Evolutionary conservation across 1,140 invertebrate species (phyloP), one percentile per base, ranked within the genome.

Genomic region (Trissolcus basalis): DNA sequence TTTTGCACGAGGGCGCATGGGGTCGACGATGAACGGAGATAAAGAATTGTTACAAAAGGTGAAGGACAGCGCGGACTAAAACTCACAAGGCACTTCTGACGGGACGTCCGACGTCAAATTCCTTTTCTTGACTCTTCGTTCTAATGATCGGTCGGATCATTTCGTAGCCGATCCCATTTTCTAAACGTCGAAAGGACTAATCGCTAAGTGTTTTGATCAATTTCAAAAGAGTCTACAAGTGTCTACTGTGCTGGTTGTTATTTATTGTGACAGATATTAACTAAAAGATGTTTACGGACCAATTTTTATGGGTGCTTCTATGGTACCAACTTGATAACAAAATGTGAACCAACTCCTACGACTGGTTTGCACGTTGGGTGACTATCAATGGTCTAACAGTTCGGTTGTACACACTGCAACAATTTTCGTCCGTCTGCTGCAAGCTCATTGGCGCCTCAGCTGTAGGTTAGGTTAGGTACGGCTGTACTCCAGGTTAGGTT

Each of bases 331-430:
- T 39, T 50, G 32, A 50, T 19, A 16, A 53, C 4, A 32, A 49
- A 12, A 51, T 36, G 43, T 44, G 11, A 44, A 47, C 11, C 35
- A 67, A 44, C 16, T 19, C 13, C 39, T 44, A 50, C 39, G 15
- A 6, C 19, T 35, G 33, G 43, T 27, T 58, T n/a, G 35, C 43
- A 36, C 48, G 36, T 39, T 11, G 14, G 13, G 69, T 53, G 59
- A 72, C 69, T 64, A 72, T 72, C 69, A 72, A 72, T 19, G 39
- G 69, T 72, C 69, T 72, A 64, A 72, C 68, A 71, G 49, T 64
- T 35, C 35, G 54, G 53, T 43, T 33, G n/a, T n/a, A n/a, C n/a
- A n/a, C n/a, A n/a, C n/a, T n/a, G n/a, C n/a, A n/a, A n/a, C n/a
- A n/a, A n/a, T n/a, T n/a, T n/a, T n/a, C n/a, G n/a, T n/a, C n/a